Conservation (phyloP, 2,797 vertebrate species). For the Eospalax fontanierii region DNA sequence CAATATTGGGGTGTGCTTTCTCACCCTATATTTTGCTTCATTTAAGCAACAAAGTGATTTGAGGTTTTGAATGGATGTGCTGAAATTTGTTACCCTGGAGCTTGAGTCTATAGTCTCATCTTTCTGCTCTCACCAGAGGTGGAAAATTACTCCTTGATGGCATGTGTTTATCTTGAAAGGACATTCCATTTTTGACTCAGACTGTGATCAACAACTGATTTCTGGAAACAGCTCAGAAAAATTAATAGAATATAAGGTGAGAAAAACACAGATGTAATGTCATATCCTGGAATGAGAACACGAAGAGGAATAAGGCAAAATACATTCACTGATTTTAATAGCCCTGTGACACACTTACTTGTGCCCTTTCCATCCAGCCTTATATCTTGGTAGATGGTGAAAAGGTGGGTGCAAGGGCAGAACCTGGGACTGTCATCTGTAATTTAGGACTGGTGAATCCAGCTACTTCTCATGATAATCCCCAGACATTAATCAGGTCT, state of each 20-base stretch:
- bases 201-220: background rate
- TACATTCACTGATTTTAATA: background rate
- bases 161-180: background rate
- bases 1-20: background rate
- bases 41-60: background rate
- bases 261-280: background rate
- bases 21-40: background rate
- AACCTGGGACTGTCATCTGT: background rate
- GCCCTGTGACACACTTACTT: background rate
- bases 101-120: background rate
- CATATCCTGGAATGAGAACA: background rate
- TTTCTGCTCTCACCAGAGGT: background rate
- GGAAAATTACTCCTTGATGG: background rate
- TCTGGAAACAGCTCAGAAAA: background rate
- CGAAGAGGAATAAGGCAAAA: background rate
- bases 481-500: background rate
- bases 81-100: background rate
- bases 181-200: background rate
- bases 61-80: background rate
- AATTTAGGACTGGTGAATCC: background rate
- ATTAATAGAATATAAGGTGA: background rate
- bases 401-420: fast-evolving
- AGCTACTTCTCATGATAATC: background rate
- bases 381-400: no score
- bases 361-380: background rate